Base-by-base conservation (phyloP, 1,140 invertebrate species). In the Nephila pilipes region DNA sequence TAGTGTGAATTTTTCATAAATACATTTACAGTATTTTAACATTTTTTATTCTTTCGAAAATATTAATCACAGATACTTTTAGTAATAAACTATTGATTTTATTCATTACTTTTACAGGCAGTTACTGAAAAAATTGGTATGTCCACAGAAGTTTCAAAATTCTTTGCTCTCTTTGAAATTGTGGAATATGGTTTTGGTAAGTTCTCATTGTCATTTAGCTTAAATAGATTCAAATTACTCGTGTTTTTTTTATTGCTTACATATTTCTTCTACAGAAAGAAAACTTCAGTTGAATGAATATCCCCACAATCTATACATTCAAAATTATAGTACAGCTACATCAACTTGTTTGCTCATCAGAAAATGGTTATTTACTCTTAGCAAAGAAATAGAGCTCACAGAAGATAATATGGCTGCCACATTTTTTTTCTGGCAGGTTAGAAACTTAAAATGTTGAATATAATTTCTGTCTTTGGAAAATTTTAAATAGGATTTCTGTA, bases 261-360 rank as follows among this genome's bases (percentile, higher is more conserved):
- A 46, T 46, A 10, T 10, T 46, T 46, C 92, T 93, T 92, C 95
- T 95, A 63, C 95, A 98, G 99, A 99, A 96, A 97, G 99, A 87
- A 99, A 99, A 96, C 96, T 99, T 83, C 97, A 98, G 94, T 97
- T 98, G 2, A 97, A 98, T 95, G 99, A 99, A 96, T 98, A 98
- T 94, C 99, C 99, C 0, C 99, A 99, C 96, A 98, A 99, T 94
- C 96, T 99, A 83, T 99, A 99, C 95, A 99, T 99, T 94, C 99
- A 99, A 96, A 99, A 99, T 96, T 99, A 99, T 95, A 99, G 98
- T 94, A 99, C 99, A n/a, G 99, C 99, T 36, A 99, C 98, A 46
- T 98, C 98, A 85, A 99, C 98, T 20, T 99, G 99, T 95, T 96
- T 99, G n/a, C 97, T 97, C 87, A 96, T 99, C 69, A 96, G 98